Percentiles rank a stretch among this genome's conserved stretches.
Evolutionary conservation across 2,888 invertebrate genomes (phyloP).

Genomic region (Odontocerum albicorne): DNA sequence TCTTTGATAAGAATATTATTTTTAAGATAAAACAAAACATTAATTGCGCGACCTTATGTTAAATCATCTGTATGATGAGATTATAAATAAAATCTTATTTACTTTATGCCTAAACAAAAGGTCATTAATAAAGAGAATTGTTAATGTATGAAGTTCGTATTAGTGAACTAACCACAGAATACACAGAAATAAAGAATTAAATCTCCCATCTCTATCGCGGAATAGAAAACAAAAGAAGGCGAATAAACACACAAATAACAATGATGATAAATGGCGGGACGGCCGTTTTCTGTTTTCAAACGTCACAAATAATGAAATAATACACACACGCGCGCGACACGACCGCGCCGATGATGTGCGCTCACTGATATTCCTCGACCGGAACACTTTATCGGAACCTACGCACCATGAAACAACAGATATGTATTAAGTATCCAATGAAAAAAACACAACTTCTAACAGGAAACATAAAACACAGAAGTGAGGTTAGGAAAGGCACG

Average conservation of each 20-base stretch:
- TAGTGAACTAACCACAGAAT: no score
- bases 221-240: slow-evolving; percentile 21
- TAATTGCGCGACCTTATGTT: no score
- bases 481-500: slow-evolving; percentile 3
- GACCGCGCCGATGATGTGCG: slow-evolving; percentile 7
- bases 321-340: slow-evolving; percentile 15
- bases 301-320: slow-evolving; percentile 18
- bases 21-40: no score
- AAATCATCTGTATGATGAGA: no score
- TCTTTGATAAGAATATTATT: no score
- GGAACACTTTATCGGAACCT: slow-evolving; percentile 13
- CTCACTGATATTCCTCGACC: slow-evolving; percentile 2
- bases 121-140: no score
- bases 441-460: neutral
- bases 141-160: no score
- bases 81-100: no score
- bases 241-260: slow-evolving; percentile 18
- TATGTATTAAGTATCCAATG: slow-evolving; percentile 3
- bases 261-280: slow-evolving; percentile 23
- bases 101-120: no score
- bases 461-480: slow-evolving; percentile 12
- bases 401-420: slow-evolving; percentile 11
- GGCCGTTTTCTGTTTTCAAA: slow-evolving; percentile 22
- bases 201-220: no score
- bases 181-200: no score